phyloP scores from a whole-genome alignment of 2,888 invertebrate genomes.

The Oxyteleia sp. region DNA sequence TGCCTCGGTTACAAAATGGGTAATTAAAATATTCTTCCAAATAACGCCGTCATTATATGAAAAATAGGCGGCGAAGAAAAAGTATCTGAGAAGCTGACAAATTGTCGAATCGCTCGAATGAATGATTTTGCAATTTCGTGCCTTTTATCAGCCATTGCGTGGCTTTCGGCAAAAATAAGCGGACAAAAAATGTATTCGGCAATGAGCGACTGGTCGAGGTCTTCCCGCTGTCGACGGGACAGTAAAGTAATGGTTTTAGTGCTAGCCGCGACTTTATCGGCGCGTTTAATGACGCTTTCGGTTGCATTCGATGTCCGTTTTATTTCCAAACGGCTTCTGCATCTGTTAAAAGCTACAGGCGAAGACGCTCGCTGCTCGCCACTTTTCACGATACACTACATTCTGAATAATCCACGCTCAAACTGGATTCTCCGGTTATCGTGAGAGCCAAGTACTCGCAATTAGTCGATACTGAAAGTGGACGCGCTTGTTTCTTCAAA shows the following conservation, averaged over 20 bases:
- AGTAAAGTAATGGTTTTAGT: slow-evolving; percentile 71
- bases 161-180: neutral
- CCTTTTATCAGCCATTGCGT: neutral
- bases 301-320: slow-evolving; percentile 65
- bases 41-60: neutral
- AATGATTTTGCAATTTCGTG: slow-evolving; percentile 15
- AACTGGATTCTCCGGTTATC: slow-evolving; percentile 71
- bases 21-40: slow-evolving; percentile 30
- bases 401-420: slow-evolving; percentile 61
- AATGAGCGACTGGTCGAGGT: slow-evolving; percentile 26
- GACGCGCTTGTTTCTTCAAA: slow-evolving; percentile 53
- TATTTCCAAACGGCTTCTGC: slow-evolving; percentile 65
- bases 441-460: slow-evolving; percentile 47
- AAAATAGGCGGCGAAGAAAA: neutral
- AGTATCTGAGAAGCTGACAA: neutral
- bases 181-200: neutral
- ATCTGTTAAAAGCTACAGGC: slow-evolving; percentile 58
- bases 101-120: neutral
- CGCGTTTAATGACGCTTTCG: slow-evolving; percentile 76
- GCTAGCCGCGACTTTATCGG: slow-evolving; percentile 73
- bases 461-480: slow-evolving; percentile 64
- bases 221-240: slow-evolving; percentile 34
- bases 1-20: slow-evolving; percentile 9
- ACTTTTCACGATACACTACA: slow-evolving; percentile 49
- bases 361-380: slow-evolving; percentile 38